Evolutionary conservation across 2,113 vertebrate species (phyloP), one percentile per base, ranked within the genome.

Genomic region (Rhea pennata): DNA sequence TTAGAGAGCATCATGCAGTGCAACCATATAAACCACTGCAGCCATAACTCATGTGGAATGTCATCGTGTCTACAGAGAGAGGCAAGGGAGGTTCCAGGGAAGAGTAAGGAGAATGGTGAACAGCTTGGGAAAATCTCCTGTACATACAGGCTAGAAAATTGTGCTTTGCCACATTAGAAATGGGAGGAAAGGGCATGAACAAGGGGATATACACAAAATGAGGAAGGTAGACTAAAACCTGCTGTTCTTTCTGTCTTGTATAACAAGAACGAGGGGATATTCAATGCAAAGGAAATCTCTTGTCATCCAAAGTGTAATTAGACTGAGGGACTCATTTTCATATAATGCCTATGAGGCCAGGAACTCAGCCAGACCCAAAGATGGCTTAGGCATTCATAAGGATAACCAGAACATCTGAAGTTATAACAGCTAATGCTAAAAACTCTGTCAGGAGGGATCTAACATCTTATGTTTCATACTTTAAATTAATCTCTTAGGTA

Each of bases 341-440:
- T 90, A 51, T 80, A 79, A 93, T 84, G 85, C 93, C 95, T 81
- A 33, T 90, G 95, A 92, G 92, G 62, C 88, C 90, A 97, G 83
- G 95, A 96, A 77, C 86, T 84, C 56, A 61, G 90, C 85, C 90
- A 96, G 90, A 92, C 54, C 3, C 31, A 22, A 59, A 91, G 83
- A 92, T 64, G 79, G 72, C 93, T 90, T 23, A 73, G 88, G 73
- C 88, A 84, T 93, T 94, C 77, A 46, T 59, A 87, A 92, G 39
- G 79, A 93, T 92, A 90, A 95, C 92, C 75, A 0, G 4, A 64
- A 86, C 51, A 61, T 64, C 79, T 93, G 65, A 95, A 92, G 59
- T 88, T 72, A 39, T 84, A 85, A 81, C 36, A 86, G 40, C 14
- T 5, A 20, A 69, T 77, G 61, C 44, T 84, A 36, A 92, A 82